phyloP scores from a whole-genome alignment of 1,140 invertebrate species.

The Holcopasites calliopsidis region DNA sequence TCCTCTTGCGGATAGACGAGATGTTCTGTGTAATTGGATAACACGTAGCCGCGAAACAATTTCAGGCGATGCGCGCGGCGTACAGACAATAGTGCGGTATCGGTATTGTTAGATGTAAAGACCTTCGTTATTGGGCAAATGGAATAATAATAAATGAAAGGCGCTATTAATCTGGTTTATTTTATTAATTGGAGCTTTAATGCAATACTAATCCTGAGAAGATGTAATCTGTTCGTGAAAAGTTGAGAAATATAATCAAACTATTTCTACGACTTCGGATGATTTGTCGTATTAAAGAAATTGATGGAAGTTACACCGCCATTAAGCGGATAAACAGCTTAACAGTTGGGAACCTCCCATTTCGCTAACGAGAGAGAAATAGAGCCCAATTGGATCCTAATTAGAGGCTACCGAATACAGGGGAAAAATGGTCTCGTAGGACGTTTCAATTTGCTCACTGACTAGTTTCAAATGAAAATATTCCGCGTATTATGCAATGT shows the following conservation, averaged over 20 bases:
- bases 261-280: no score
- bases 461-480: background rate
- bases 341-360: background rate
- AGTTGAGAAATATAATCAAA: no score
- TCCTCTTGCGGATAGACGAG: background rate
- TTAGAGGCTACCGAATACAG: background rate
- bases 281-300: background rate
- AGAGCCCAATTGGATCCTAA: conserved; percentile 14
- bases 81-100: background rate
- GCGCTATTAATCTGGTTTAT: no score
- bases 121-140: background rate
- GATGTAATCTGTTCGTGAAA: no score
- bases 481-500: no score
- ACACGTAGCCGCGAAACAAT: conserved; percentile 10
- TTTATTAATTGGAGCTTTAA: no score
- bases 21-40: conserved; percentile 5
- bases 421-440: background rate
- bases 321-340: background rate
- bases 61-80: background rate
- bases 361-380: background rate
- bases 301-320: background rate
- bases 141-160: no score
- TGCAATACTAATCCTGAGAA: no score
- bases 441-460: background rate
- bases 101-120: background rate